Evolutionary conservation across 2,888 invertebrate species (phyloP).

Genomic region (Pollenia labialis): DNA sequence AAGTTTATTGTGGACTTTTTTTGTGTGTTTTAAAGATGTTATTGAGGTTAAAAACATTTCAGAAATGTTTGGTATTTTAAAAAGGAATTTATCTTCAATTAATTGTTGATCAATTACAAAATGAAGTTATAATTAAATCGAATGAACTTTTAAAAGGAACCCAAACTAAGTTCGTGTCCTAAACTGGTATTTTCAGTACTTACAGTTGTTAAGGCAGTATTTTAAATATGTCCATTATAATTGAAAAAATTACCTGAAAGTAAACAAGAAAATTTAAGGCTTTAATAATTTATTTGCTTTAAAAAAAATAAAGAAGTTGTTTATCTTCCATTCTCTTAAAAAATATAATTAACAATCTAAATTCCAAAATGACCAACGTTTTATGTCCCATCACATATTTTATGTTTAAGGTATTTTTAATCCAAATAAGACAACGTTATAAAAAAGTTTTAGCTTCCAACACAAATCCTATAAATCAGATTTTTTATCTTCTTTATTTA

Average conservation of each 20-base stretch:
- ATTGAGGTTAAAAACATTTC: constrained; percentile 59
- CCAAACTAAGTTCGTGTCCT: neutral
- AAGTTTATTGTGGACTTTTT: neutral
- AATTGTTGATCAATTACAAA: constrained; percentile 58
- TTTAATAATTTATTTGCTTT: neutral
- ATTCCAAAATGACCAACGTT: neutral
- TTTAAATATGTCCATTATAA: neutral
- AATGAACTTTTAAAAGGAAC: neutral
- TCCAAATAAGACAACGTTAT: neutral
- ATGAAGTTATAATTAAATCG: constrained; percentile 40
- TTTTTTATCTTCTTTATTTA: constrained; percentile 4
- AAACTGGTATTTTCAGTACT: neutral
- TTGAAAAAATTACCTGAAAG: constrained; percentile 22
- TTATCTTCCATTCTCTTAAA: too few species aligned
- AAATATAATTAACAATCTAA: too few species aligned
- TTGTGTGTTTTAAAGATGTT: constrained; percentile 51
- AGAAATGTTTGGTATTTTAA: constrained; percentile 69
- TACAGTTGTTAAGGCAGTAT: neutral
- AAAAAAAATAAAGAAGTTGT: too few species aligned
- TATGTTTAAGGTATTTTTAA: neutral
- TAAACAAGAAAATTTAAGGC: neutral
- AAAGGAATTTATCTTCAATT: constrained; percentile 68
- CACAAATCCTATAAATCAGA: constrained; percentile 43
- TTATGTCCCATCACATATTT: too few species aligned
- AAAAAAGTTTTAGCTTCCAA: neutral